Evolutionary conservation across 2,113 vertebrate species (phyloP), one percentile per base, ranked within the genome.

Genomic region (Anguilla japonica): DNA sequence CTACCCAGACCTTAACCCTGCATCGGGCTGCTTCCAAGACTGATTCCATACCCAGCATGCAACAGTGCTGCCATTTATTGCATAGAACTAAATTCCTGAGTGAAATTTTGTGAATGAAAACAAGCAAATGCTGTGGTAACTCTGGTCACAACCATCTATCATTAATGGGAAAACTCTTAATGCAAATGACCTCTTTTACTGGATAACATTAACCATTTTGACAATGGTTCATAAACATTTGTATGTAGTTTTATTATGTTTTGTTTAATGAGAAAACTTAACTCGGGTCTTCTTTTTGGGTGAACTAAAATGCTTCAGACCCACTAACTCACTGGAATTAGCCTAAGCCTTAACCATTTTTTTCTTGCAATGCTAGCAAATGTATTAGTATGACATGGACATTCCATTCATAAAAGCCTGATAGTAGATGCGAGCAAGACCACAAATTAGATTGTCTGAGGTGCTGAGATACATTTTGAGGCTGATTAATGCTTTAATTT

Each of bases 401-500:
- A 75, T 75, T 75, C 71, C 71, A 29, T 75, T 75, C 71, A 75
- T 75, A 34, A 29, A 75, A 9, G 71, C 29, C n/a, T 34, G 26
- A 75, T 75, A 75, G 71, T 29, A 75, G 26, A 75, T 75, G 26
- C 34, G 26, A n/a, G 71, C 71, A n/a, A 75, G 71, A 75, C 71
- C n/a, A 75, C 26, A 75, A 75, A 75, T 75, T 75, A 75, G 71
- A 13, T 9, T n/a, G 26, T 75, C 20, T 75, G 71, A 75, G 26
- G 26, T 29, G n/a, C 29, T 34, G 29, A 75, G 71, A 75, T 75
- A 34, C 22, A 75, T 75, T 34, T 34, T 9, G 2, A 29, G 7
- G n/a, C 9, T n/a, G 71, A 75, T 75, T 75, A 75, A 75, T 75
- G 71, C 71, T 75, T 75, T 75, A 75, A 75, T 75, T 75, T 75